These are phyloP conservation scores for Pomatorhinus ruficollis DNA, from an alignment of 2,113 vertebrate species.

Conservation along the genomic window DNA sequence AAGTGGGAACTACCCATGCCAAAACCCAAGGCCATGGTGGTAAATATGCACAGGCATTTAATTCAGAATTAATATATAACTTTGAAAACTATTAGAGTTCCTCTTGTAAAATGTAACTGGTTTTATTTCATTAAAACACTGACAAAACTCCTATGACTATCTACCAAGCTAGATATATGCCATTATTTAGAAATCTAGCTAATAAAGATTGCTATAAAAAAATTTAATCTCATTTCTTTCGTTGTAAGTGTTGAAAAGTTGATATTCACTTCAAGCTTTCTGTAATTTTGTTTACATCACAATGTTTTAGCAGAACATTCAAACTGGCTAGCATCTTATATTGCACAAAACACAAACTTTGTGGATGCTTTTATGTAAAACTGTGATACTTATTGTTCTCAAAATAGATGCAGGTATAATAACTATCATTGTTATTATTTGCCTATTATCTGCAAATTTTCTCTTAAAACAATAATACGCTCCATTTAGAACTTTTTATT, in stretches of 20 bases:
- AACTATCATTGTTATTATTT: background rate
- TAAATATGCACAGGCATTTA: background rate
- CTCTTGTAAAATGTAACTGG: background rate
- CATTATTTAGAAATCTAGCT: background rate
- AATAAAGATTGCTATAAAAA: background rate
- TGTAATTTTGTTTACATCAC: background rate
- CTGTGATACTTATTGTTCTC: background rate
- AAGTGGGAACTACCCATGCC: background rate
- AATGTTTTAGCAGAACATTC: background rate
- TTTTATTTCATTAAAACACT: background rate
- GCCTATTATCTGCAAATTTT: background rate
- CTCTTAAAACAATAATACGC: background rate
- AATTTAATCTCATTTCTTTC: background rate
- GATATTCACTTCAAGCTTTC: background rate
- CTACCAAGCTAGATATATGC: background rate
- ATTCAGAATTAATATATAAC: background rate
- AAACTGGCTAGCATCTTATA: background rate
- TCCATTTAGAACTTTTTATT: background rate
- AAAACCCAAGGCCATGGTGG: background rate
- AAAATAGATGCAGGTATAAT: background rate
- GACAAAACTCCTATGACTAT: fast-evolving
- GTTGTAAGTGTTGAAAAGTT: background rate
- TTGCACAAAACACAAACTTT: background rate
- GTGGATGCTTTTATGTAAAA: background rate
- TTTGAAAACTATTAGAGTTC: background rate